Conservation (phyloP, 2,888 invertebrate species). For the Tanypteryx hageni region DNA sequence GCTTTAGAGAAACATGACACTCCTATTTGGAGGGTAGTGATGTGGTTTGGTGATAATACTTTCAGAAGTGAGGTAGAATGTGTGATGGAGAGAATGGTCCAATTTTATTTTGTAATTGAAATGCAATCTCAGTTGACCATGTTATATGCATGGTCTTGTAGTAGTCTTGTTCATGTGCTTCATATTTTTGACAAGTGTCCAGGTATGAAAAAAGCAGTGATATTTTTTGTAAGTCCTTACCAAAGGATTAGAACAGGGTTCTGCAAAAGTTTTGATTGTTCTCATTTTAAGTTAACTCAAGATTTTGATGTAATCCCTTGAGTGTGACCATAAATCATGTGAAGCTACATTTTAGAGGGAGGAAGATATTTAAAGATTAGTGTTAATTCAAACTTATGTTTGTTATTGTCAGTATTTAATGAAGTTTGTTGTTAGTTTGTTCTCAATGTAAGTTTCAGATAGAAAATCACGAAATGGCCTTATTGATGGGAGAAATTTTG, state of each 20-base stretch:
- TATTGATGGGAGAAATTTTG: conserved; percentile 17
- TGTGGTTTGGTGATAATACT: conserved; percentile 64
- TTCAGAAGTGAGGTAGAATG: conserved; percentile 62
- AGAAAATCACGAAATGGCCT: conserved; percentile 19
- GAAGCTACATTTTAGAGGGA: not conserved
- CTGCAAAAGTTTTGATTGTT: conserved; percentile 46
- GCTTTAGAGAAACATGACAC: conserved; percentile 63
- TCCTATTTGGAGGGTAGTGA: conserved; percentile 54
- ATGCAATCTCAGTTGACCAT: conserved; percentile 59
- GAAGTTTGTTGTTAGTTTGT: not conserved
- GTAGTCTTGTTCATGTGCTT: conserved; percentile 62
- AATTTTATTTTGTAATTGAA: conserved; percentile 49
- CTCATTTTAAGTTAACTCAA: not conserved
- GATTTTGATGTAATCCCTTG: not conserved
- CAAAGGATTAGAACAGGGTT: conserved; percentile 57
- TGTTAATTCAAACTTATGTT: not conserved
- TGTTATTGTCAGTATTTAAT: not conserved
- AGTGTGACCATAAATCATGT: not conserved
- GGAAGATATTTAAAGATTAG: not conserved
- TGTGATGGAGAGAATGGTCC: conserved; percentile 36
- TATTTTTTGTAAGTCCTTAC: conserved; percentile 61
- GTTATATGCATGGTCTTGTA: conserved; percentile 25
- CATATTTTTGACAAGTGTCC: conserved; percentile 42
- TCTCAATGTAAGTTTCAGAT: not conserved
- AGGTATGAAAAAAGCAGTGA: conserved; percentile 43